These are phyloP conservation scores for Sanderia malayensis DNA, from an alignment of 30 jellyfish, hydroid and myxozoan genomes.

Conservation along the genomic window DNA sequence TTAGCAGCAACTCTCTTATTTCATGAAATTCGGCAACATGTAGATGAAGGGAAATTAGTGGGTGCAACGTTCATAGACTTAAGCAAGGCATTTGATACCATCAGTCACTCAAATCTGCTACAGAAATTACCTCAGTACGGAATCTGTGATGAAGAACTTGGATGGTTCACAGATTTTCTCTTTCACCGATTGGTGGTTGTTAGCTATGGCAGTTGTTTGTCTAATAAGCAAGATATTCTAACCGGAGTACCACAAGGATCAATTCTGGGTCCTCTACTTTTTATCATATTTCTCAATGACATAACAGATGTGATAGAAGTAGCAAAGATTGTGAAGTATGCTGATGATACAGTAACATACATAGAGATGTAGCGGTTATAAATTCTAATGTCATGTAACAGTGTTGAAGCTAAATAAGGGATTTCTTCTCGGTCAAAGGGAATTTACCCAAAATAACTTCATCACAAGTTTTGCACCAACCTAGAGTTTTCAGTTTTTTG, in stretches of 20 bases:
- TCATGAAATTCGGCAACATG: slow-evolving; percentile 15
- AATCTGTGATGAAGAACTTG: slow-evolving; percentile 1
- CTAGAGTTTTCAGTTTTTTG: too few species aligned
- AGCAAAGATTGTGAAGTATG: slow-evolving; percentile 47
- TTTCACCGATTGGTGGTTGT: slow-evolving; percentile 15
- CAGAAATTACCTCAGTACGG: slow-evolving; percentile 18
- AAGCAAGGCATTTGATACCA: slow-evolving; percentile 25
- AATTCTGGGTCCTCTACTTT: slow-evolving; percentile 8
- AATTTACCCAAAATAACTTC: too few species aligned
- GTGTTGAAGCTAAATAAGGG: too few species aligned
- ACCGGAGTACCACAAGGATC: slow-evolving; percentile 42
- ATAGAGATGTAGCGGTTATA: slow-evolving; percentile 40
- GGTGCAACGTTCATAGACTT: slow-evolving; percentile 16
- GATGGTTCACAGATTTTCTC: neutral
- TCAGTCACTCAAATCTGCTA: slow-evolving; percentile 18
- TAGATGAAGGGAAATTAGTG: slow-evolving; percentile 31
- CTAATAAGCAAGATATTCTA: slow-evolving; percentile 7
- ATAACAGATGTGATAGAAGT: slow-evolving; percentile 13
- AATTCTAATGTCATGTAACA: too few species aligned
- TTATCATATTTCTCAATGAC: slow-evolving; percentile 12
- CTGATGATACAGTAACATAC: slow-evolving; percentile 59
- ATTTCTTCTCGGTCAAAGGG: too few species aligned
- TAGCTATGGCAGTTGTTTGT: slow-evolving; percentile 15
- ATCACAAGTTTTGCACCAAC: too few species aligned
- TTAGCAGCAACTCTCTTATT: slow-evolving; percentile 45